Evolutionary conservation across 2,888 invertebrate genomes (phyloP), one percentile per base, ranked within the genome.

Genomic region (Beris morrisii): DNA sequence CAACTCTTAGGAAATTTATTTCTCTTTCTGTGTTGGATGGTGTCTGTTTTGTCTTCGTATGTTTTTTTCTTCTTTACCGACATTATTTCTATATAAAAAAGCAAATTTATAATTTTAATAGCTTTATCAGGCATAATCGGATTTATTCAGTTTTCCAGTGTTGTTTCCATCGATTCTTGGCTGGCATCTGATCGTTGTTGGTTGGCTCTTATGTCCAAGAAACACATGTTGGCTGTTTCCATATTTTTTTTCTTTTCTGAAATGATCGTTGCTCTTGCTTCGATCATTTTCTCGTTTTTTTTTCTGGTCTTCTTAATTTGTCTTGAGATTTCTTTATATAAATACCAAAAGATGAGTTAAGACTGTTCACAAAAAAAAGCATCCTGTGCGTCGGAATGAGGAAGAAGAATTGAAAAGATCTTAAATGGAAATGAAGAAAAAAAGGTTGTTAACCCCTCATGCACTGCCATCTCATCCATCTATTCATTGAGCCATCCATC

Each of bases 41-140:
- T 31, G 55, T 53, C 65, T 56, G 43, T 48, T 46, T 56, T 65
- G n/a, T 65, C 58, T 66, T 52, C 22, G 53, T 13, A 28, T 56
- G 45, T 44, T 52, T 59, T 48, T 43, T 57, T 52, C 46, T 50
- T 32, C 28, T 45, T 28, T 31, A 12, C n/a, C 58, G 45, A 13
- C 53, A 15, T 22, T 48, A 57, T 54, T 50, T 65, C 65, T 52
- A 13, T 57, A 57, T 55, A 61, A 59, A 63, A 67, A 46, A 50
- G 56, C 53, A 64, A 67, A 64, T 66, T 66, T 66, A 61, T 65
- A 56, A 68, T 68, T 68, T 65, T 68, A 65, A 68, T 68, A 65
- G 65, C 67, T 68, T 68, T 65, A 65, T 68, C 65, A 59, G 56
- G 45, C 61, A 48, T 59, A 68, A 68, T 59, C 65, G 59, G 61